These are phyloP conservation scores for Paratilapia polleni DNA, from an alignment of 2,113 vertebrate genomes.

Conservation along the genomic window DNA sequence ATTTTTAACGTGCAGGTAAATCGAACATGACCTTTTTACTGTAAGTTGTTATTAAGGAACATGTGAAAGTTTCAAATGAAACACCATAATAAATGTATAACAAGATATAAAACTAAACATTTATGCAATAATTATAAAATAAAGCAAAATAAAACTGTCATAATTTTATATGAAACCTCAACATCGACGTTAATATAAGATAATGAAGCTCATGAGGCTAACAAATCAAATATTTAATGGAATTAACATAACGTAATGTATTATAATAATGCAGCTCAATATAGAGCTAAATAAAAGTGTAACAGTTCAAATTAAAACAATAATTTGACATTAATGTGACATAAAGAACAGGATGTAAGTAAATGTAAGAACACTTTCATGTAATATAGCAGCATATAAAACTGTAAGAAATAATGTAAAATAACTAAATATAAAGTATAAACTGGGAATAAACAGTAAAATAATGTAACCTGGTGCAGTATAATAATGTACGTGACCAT, in stretches of 20 bases:
- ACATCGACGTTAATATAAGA: too few species aligned
- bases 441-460: not conserved
- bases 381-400: not conserved
- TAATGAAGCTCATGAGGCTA: too few species aligned
- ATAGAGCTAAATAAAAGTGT: not conserved
- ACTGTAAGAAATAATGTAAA: not conserved
- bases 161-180: not conserved
- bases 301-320: not conserved
- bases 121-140: not conserved
- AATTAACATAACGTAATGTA: too few species aligned
- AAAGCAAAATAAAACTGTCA: not conserved
- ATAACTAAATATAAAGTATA: not conserved
- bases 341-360: too few species aligned
- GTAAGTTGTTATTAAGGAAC: too few species aligned
- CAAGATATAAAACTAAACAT: too few species aligned
- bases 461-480: not conserved
- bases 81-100: too few species aligned
- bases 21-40: too few species aligned
- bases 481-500: not conserved
- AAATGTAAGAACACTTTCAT: too few species aligned
- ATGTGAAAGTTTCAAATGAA: not conserved
- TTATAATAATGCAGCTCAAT: too few species aligned
- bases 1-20: too few species aligned
- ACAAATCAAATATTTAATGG: too few species aligned
- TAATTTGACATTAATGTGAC: not conserved